phyloP scores from a whole-genome alignment of 2,888 invertebrate genomes.

The Stegophylla sp. region DNA sequence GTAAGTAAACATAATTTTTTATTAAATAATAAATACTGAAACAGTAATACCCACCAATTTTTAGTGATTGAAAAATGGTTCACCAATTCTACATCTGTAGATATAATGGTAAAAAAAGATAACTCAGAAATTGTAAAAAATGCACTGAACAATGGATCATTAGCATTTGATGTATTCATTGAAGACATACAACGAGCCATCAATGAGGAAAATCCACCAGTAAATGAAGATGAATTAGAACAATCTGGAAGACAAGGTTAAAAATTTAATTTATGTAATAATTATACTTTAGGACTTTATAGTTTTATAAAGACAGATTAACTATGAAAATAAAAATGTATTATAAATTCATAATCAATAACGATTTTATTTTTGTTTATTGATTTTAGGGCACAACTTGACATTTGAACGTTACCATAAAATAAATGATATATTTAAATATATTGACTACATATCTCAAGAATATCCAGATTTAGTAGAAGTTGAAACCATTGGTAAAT shows the following conservation, averaged over 20 bases:
- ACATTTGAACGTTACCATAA: slow-evolving; percentile 82
- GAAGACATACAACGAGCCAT: slow-evolving; percentile 80
- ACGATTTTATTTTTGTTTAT: neutral
- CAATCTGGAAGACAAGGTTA: slow-evolving; percentile 75
- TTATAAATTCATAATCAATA: neutral
- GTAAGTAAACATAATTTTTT: slow-evolving; percentile 65
- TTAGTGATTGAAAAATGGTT: slow-evolving; percentile 73
- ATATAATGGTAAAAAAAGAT: slow-evolving; percentile 75
- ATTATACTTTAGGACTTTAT: neutral
- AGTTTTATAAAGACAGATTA: neutral
- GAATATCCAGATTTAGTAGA: slow-evolving; percentile 77
- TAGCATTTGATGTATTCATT: slow-evolving; percentile 76
- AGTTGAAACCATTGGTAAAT: slow-evolving; percentile 76
- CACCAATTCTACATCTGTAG: slow-evolving; percentile 71
- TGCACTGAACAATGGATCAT: slow-evolving; percentile 71
- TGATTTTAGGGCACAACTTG: slow-evolving; percentile 68
- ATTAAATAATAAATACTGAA: slow-evolving; percentile 1
- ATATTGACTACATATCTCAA: slow-evolving; percentile 75
- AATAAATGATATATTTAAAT: slow-evolving; percentile 73
- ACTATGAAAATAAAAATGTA: neutral
- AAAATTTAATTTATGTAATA: neutral
- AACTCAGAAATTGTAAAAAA: slow-evolving; percentile 72
- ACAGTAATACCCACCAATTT: slow-evolving; percentile 33
- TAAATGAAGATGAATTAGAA: slow-evolving; percentile 73
- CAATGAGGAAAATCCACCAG: slow-evolving; percentile 78